Base-by-base conservation (phyloP, 2,797 vertebrate genomes). In the Lophius americanus region DNA sequence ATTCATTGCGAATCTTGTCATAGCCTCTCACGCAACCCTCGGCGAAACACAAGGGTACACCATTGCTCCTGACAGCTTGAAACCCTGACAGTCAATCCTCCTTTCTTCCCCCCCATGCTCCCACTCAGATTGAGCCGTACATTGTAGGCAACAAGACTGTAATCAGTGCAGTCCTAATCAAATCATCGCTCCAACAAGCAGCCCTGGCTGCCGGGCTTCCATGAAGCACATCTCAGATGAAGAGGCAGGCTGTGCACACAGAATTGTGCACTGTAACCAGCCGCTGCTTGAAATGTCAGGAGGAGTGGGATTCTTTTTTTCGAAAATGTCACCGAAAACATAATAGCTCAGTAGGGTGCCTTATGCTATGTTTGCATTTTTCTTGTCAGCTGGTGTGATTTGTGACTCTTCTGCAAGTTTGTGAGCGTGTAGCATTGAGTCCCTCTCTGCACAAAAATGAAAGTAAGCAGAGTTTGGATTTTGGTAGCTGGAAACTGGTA, bases 111-210 rank as follows among this genome's bases (percentile, higher is more conserved):
- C 72, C 71, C 73, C 51, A 42, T 46, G 55, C 9, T 5, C 43
- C 68, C 65, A 70, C 70, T 52, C 64, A 51, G 65, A 78, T 78
- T 61, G 76, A 82, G 79, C 70, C 51, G 63, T 87, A 70, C 78
- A 82, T 86, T 70, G 84, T 88, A 83, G 85, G 84, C 86, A 90
- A 87, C 88, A 68, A 87, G 86, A 76, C 87, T 57, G 82, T 87
- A 90, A 91, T 90, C 87, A 89, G 80, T 36, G 51, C 78, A 71
- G 70, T 78, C 74, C 85, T 88, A 90, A 89, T 90, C 85, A 83
- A 89, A 88, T 86, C 84, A 81, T 74, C 68, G 76, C 86, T 88
- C 77, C 70, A 65, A 87, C 87, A 81, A 82, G 85, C 77, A 77
- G 82, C 73, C 60, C 62, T 52, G 64, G 70, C 79, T 71, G 81